These are phyloP conservation scores for Drosophila sulfurigaster DNA, from an alignment of 1,140 invertebrate species.

Conservation along the genomic window DNA sequence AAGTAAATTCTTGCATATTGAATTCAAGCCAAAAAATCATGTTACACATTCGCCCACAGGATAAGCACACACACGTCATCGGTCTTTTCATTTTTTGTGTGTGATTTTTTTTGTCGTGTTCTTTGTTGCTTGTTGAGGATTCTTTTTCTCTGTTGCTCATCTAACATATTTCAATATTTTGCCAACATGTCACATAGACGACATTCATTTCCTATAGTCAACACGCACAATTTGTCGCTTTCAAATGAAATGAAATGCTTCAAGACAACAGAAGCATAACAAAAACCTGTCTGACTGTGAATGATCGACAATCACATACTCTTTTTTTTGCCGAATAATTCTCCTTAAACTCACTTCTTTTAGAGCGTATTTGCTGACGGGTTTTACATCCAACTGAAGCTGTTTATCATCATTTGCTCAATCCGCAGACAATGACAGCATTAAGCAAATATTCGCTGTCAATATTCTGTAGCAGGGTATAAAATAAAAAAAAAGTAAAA, in stretches of 20 bases:
- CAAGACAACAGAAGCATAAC: constrained; percentile 51
- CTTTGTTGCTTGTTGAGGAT: too few species aligned
- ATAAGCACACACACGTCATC: constrained; percentile 59
- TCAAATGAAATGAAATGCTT: constrained; percentile 71
- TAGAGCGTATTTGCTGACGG: not conserved
- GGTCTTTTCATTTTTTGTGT: constrained; percentile 25
- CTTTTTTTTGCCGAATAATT: not conserved
- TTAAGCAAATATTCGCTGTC: not conserved
- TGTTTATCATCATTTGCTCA: constrained; percentile 4
- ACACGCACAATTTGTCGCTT: constrained; percentile 81
- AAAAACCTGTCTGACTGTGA: not conserved
- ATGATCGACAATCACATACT: not conserved
- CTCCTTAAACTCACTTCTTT: not conserved
- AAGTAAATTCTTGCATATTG: constrained; percentile 18
- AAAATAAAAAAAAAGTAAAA: not conserved
- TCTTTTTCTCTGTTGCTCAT: constrained; percentile 8
- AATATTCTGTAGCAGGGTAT: constrained; percentile 1
- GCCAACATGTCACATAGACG: constrained; percentile 77
- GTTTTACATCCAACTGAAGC: not conserved
- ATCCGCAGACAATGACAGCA: not conserved
- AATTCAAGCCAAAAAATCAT: constrained; percentile 31
- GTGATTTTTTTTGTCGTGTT: constrained; percentile 14
- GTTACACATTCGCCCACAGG: constrained; percentile 45
- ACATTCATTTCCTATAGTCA: constrained; percentile 80
- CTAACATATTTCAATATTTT: constrained; percentile 74